Conservation (phyloP, 1,140 invertebrate species). For the Tetragonula clypearis region DNA sequence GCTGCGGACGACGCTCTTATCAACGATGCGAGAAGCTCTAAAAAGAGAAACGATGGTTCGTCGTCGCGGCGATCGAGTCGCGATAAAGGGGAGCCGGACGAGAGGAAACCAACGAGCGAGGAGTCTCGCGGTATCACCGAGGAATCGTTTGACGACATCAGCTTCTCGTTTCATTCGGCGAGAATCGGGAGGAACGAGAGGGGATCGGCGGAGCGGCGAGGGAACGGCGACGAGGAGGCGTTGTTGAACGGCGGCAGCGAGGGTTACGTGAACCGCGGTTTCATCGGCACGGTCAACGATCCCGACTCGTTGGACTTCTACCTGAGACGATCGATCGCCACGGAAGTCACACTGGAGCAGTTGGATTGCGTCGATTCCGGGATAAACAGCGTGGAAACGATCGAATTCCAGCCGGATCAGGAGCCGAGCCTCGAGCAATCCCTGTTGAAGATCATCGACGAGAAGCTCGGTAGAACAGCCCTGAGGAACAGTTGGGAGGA, state of each 20-base stretch:
- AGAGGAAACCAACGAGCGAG: not conserved
- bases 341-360: constrained; percentile 65
- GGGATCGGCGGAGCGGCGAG: not conserved
- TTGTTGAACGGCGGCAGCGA: constrained; percentile 37
- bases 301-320: constrained; percentile 75
- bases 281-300: constrained; percentile 71
- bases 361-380: constrained; percentile 77
- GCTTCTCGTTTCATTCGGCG: constrained; percentile 63
- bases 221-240: not conserved
- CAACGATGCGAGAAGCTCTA: not conserved
- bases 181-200: not conserved
- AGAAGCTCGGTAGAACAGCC: constrained; percentile 74
- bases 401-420: constrained; percentile 76
- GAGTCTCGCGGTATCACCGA: not conserved
- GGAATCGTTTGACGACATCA: constrained; percentile 59
- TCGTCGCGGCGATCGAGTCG: not conserved
- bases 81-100: not conserved
- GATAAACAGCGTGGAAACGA: constrained; percentile 80
- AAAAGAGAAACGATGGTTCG: not conserved
- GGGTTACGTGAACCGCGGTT: constrained; percentile 76
- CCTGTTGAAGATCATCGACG: constrained; percentile 78
- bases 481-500: constrained; percentile 71
- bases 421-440: constrained; percentile 78
- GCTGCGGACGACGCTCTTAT: constrained; percentile 2
- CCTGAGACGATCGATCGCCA: constrained; percentile 29